Evolutionary conservation across 2,113 vertebrate species (phyloP), one percentile per base, ranked within the genome.

Genomic region (Erpornis zantholeuca): DNA sequence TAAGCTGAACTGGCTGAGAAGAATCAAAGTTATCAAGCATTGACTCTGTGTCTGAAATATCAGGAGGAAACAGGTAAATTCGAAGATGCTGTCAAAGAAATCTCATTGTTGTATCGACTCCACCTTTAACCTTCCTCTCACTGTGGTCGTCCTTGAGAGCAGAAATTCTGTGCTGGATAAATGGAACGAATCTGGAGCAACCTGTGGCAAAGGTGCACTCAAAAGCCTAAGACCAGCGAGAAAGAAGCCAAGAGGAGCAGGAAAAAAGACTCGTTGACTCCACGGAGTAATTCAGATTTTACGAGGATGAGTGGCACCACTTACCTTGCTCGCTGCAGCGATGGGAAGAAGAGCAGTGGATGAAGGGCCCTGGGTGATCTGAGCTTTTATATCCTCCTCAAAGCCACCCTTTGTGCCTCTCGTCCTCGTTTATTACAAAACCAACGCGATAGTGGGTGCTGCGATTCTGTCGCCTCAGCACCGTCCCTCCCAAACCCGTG

Each of bases 221-320:
- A 7, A 7, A 36, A 19, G 10, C 0, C 1, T 35, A 21, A 25
- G 40, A 38, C 3, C 15, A 12, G 20, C 0, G 0, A 54, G 20
- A 47, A 28, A 28, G 49, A 50, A 86, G 14, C 11, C 29, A 53
- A 38, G 2, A 64, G 11, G 33, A 52, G 18, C 2, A 63, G 20
- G 9, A 22, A 8, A 24, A 29, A 54, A 40, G 5, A 1, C 25
- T 23, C 11, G 3, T 9, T 10, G 15, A 10, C 3, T 27, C 1
- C 1, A 9, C 2, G 60, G 0, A 20, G 3, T 7, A 65, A 42
- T 61, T 52, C 29, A 25, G 50, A 22, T 13, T 70, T 52, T 6
- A 5, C 0, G 45, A 49, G 35, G 35, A 40, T 1, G 9, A n/a
- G 27, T 1, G 16, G 6, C 44, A 3, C 12, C 33, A 4, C 90